These are phyloP conservation scores for Epinephelus cyanopodus DNA, from an alignment of 2,113 vertebrate species.

Conservation along the genomic window DNA sequence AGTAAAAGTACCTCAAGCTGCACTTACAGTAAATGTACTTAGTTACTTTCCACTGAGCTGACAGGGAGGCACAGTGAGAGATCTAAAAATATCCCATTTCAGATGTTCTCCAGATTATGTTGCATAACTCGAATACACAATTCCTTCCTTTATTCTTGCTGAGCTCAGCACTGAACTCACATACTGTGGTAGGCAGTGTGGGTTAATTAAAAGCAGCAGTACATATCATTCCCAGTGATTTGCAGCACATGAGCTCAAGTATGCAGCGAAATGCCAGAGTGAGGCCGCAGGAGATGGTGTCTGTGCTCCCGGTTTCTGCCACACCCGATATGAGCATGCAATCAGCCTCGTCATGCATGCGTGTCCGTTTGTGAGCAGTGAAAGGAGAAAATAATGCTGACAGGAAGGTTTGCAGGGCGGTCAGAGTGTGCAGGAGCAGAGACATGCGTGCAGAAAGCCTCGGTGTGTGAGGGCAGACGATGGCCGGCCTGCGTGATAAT, in stretches of 20 bases:
- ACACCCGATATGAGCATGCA: slow-evolving; percentile 27
- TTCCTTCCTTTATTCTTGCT: slow-evolving; percentile 36
- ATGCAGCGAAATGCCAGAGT: slow-evolving; percentile 55
- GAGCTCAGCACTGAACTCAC: slow-evolving; percentile 37
- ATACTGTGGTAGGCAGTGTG: slow-evolving; percentile 15
- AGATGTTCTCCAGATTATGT: slow-evolving; percentile 35
- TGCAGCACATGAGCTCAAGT: slow-evolving; percentile 67
- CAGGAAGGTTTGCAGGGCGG: slow-evolving; percentile 14
- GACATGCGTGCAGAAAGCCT: slow-evolving; percentile 14
- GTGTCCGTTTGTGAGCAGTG: not conserved
- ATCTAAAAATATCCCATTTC: slow-evolving; percentile 25
- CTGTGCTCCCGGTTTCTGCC: slow-evolving; percentile 38
- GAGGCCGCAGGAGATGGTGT: slow-evolving; percentile 48
- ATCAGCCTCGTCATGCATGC: not conserved
- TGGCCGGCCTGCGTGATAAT: slow-evolving; percentile 27
- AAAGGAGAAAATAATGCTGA: slow-evolving; percentile 22
- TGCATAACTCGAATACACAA: slow-evolving; percentile 44
- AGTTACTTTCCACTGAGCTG: not conserved
- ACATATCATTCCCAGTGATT: slow-evolving; percentile 45
- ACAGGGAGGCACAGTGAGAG: slow-evolving; percentile 14
- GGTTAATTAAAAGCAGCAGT: slow-evolving; percentile 67
- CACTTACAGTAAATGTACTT: not conserved
- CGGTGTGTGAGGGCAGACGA: slow-evolving; percentile 16
- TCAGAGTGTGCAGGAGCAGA: slow-evolving; percentile 9
- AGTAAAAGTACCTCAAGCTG: not conserved